Base-by-base conservation (phyloP, 2,113 vertebrate species). In the Zonotrichia leucophrys region DNA sequence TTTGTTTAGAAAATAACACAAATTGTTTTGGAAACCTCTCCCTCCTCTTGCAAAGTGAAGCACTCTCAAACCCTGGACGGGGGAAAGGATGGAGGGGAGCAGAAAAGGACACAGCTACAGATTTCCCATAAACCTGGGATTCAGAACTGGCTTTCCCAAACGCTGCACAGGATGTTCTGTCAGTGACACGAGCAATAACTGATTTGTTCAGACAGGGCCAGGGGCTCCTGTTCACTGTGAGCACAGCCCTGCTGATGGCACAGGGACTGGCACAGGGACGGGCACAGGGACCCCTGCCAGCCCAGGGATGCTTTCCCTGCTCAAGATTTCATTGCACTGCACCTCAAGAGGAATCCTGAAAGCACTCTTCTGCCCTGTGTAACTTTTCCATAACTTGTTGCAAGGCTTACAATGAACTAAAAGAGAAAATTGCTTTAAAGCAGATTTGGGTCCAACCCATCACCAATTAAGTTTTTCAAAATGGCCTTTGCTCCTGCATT, bases 151-250 rank as follows among this genome's bases (percentile, higher is more conserved):
- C 47, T 30, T 79, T 82, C 67, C 49, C 24, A 24, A 24, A 30
- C 21, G 49, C 5, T 27, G 52, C 8, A 1, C 4, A 2, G 12
- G 20, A 27, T 22, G 7, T 10, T 25, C 4, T 12, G 62, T 3
- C 47, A 16, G 33, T 10, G 68, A 41, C 47, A 70, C 0, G 1
- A 41, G 8, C 15, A 60, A 20, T 16, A 21, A 42, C 4, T 5
- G 1, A 2, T 9, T n/a, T 9, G 5, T 8, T 33, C 13, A 5
- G 22, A 21, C 11, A 33, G 25, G 25, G 18, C 3, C n/a, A 69
- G 44, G 55, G 56, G 15, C 33, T 68, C 20, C 73, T 3, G 2
- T 0, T 16, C 1, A 1, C 4, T 4, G 3, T 3, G n/a, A 68
- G 60, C 63, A 10, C 16, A 19, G 35, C 33, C 60, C 39, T 2